phyloP scores from a whole-genome alignment of 2,113 vertebrate species.

The Megaleporinus macrocephalus region DNA sequence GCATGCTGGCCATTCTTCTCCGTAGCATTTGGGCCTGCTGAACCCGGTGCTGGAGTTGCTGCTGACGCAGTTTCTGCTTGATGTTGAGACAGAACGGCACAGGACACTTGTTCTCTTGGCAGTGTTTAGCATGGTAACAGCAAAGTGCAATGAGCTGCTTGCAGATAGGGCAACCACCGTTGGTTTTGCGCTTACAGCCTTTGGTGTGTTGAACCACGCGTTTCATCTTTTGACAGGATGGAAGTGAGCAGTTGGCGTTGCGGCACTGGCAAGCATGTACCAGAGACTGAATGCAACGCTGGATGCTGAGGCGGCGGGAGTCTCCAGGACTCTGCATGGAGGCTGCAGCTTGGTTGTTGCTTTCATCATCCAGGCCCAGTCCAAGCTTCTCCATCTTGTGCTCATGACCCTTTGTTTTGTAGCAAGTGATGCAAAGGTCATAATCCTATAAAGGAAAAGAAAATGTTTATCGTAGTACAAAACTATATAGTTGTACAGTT shows the following conservation, averaged over 20 bases:
- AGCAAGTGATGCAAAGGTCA: constrained; percentile 96
- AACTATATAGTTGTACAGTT: neutral
- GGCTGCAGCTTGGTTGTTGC: constrained; percentile 87
- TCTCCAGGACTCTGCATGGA: constrained; percentile 94
- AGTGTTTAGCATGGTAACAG: constrained; percentile 99
- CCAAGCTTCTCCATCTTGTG: constrained; percentile 99
- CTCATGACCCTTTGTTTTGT: constrained; percentile 93
- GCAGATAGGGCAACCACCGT: constrained; percentile 95
- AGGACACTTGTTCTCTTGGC: constrained; percentile 98
- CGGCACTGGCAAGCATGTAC: constrained; percentile 98
- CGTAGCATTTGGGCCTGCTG: constrained; percentile 98
- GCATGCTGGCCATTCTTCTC: constrained; percentile 95
- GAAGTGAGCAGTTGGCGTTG: constrained; percentile 96
- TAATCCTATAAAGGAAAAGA: constrained; percentile 84
- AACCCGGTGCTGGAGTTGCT: constrained; percentile 94
- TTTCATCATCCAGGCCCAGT: constrained; percentile 95
- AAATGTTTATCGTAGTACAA: neutral
- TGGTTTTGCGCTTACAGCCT: constrained; percentile 97
- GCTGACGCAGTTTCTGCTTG: constrained; percentile 98
- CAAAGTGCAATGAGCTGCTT: constrained; percentile 97
- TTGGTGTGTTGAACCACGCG: constrained; percentile 97
- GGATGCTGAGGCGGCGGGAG: constrained; percentile 95
- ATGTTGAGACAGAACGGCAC: constrained; percentile 99
- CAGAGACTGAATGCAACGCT: constrained; percentile 98
- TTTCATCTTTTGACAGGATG: constrained; percentile 99